phyloP scores from a whole-genome alignment of 2,113 vertebrate species.

The Camelus bactrianus region DNA sequence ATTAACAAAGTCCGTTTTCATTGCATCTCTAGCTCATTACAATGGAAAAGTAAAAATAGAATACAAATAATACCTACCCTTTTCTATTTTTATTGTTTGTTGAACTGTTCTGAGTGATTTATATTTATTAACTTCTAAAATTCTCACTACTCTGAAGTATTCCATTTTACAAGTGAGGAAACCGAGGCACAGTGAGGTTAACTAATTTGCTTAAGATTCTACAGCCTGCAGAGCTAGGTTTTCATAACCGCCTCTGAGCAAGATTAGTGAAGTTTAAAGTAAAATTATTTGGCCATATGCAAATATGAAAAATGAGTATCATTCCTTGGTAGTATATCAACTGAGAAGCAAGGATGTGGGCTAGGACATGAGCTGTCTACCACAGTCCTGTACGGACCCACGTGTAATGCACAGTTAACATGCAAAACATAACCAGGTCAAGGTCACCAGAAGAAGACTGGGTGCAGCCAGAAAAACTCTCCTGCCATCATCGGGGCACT shows the following conservation, averaged over 20 bases:
- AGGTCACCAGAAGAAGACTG: background rate
- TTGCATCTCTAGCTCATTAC: background rate
- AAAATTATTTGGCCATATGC: background rate
- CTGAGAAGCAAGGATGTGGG: background rate
- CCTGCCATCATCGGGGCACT: no score
- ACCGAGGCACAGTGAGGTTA: background rate
- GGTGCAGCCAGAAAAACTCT: background rate
- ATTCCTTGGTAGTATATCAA: background rate
- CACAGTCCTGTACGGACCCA: background rate
- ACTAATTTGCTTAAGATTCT: background rate
- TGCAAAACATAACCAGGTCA: background rate
- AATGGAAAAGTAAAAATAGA: conserved; percentile 22
- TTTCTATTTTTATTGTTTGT: background rate
- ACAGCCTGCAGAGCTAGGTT: background rate
- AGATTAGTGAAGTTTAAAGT: background rate
- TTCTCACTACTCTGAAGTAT: background rate
- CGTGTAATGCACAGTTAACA: background rate
- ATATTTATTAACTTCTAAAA: background rate
- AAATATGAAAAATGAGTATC: background rate
- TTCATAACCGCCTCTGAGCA: background rate
- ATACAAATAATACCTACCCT: background rate
- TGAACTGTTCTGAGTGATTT: background rate
- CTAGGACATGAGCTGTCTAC: background rate
- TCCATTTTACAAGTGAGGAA: background rate
- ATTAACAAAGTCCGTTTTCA: background rate